Percentiles rank a stretch among this genome's conserved stretches.
phyloP scores from a whole-genome alignment of 2,113 vertebrate species.

The Aegithalos caudatus region DNA sequence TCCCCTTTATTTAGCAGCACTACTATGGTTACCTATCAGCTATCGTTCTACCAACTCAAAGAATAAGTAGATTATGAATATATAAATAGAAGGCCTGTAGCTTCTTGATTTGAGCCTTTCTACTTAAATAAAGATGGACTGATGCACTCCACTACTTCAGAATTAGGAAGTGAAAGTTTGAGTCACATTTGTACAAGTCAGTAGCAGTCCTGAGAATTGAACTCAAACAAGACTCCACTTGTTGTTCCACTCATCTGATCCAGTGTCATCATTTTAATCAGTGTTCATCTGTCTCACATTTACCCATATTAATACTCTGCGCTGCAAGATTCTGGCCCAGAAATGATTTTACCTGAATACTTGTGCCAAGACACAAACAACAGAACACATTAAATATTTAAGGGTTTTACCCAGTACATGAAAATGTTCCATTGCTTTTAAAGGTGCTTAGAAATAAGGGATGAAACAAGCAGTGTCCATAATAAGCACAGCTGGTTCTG shows the following conservation, averaged over 20 bases:
- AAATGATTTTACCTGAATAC: background rate
- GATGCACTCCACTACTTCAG: background rate
- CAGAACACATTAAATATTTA: background rate
- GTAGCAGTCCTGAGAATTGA: background rate
- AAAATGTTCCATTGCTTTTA: background rate
- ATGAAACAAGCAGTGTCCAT: background rate
- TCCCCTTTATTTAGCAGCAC: background rate
- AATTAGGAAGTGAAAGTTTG: background rate
- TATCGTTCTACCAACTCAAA: background rate
- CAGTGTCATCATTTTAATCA: background rate
- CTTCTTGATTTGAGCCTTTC: background rate
- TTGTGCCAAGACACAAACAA: background rate
- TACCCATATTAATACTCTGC: background rate
- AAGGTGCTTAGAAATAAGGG: background rate
- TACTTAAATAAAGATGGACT: background rate
- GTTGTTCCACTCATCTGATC: background rate
- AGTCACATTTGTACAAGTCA: background rate
- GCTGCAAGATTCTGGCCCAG: background rate
- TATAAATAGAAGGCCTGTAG: background rate
- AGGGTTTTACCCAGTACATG: background rate
- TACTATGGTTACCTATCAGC: background rate
- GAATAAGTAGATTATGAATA: background rate
- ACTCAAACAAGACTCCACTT: background rate
- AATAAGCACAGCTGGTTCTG: background rate
- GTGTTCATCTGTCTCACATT: background rate